Evolutionary conservation across 2,797 vertebrate genomes (phyloP).

Genomic region (Urocyon cinereoargenteus): DNA sequence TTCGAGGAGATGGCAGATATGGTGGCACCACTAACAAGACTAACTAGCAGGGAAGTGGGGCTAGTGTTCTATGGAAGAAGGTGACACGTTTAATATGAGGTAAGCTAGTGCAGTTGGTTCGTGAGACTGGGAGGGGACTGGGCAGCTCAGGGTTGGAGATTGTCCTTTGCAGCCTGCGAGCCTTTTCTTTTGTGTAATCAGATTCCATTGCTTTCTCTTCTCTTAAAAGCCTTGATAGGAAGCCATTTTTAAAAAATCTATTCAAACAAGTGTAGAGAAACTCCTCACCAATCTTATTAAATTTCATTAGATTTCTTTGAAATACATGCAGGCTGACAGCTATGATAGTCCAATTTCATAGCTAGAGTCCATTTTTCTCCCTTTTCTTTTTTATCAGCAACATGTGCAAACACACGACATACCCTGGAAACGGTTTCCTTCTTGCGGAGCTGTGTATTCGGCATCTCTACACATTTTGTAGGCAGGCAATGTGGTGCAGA

Average conservation of each 20-base stretch:
- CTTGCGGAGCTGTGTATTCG: neutral
- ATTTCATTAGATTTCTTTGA: neutral
- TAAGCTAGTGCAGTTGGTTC: fast-evolving
- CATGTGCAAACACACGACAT: neutral
- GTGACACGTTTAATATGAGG: neutral
- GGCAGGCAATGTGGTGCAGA: neutral
- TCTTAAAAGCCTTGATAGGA: neutral
- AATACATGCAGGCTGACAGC: neutral
- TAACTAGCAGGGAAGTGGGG: no score
- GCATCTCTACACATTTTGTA: neutral
- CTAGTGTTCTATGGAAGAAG: neutral
- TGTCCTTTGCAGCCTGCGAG: neutral
- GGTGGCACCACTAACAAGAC: no score
- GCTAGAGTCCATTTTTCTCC: neutral
- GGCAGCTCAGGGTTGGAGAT: neutral
- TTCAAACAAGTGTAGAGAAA: neutral
- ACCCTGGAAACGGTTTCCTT: neutral
- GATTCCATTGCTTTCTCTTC: neutral
- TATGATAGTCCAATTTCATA: neutral
- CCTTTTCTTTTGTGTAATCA: neutral
- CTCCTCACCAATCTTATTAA: neutral
- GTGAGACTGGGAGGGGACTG: neutral
- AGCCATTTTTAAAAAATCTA: neutral
- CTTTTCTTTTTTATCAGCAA: neutral
- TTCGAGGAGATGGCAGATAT: neutral